These are phyloP conservation scores for Chloromyia formosa DNA, from an alignment of 2,888 invertebrate genomes.

Conservation along the genomic window DNA sequence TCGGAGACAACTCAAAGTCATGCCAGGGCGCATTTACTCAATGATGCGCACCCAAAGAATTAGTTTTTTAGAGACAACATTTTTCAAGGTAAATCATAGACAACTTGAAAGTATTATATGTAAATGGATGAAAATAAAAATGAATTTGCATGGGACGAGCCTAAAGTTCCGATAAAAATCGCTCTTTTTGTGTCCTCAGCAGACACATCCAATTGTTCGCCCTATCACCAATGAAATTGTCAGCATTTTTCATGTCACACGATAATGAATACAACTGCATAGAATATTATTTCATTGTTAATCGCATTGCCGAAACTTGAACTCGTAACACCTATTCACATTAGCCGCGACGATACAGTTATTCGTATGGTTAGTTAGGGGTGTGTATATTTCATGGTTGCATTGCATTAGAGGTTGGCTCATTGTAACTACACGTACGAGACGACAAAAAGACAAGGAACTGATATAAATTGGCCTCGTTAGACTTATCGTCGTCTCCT, in stretches of 20 bases:
- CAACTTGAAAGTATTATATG: no score
- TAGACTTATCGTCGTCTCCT: slow-evolving; percentile 39
- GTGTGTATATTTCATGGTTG: not conserved
- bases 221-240: slow-evolving; percentile 22
- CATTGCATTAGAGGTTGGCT: not conserved
- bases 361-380: no score
- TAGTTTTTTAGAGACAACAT: no score
- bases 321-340: slow-evolving; percentile 1
- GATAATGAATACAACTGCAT: slow-evolving; percentile 29
- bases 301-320: slow-evolving; percentile 25
- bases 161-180: no score
- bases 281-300: slow-evolving; percentile 33
- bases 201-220: not conserved
- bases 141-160: no score
- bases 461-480: slow-evolving; percentile 44
- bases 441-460: slow-evolving; percentile 39
- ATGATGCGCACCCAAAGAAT: no score
- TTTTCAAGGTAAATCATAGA: no score
- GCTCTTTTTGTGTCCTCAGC: no score
- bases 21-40: no score
- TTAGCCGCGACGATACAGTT: not conserved
- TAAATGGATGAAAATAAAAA: no score
- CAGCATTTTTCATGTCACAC: slow-evolving; percentile 8
- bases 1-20: no score
- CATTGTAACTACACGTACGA: slow-evolving; percentile 23